Conservation (phyloP, 2,797 vertebrate genomes). For the Lutjanus campechanus region DNA sequence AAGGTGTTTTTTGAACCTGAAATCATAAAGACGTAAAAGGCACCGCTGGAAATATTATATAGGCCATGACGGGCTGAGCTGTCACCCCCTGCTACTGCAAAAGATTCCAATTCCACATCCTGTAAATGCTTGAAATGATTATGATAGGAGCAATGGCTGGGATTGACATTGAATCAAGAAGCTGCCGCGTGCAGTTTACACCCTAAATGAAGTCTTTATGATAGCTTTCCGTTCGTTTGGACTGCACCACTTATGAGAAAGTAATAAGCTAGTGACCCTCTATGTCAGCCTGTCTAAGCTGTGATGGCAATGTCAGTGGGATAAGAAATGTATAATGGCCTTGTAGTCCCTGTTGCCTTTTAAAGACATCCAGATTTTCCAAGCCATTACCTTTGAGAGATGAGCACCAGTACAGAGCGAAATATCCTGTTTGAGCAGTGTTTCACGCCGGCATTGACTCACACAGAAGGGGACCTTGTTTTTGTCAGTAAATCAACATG, state of each 20-base stretch:
- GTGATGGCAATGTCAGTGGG: slow-evolving; percentile 63
- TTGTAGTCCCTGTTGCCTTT: slow-evolving; percentile 78
- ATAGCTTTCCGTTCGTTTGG: slow-evolving; percentile 40
- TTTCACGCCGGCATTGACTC: slow-evolving; percentile 67
- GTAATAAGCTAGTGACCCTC: slow-evolving; percentile 63
- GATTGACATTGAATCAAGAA: slow-evolving; percentile 41
- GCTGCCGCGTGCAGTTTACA: slow-evolving; percentile 19
- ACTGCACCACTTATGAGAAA: slow-evolving; percentile 42
- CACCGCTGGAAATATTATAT: slow-evolving; percentile 19
- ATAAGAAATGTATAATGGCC: slow-evolving; percentile 73
- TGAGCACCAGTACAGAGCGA: slow-evolving; percentile 73
- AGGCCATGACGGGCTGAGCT: slow-evolving; percentile 28
- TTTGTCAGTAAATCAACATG: slow-evolving; percentile 82
- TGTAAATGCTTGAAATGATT: slow-evolving; percentile 58
- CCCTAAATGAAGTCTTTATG: slow-evolving; percentile 47
- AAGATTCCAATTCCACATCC: slow-evolving; percentile 33
- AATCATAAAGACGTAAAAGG: slow-evolving; percentile 32
- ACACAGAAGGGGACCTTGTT: slow-evolving; percentile 79
- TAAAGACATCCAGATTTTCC: slow-evolving; percentile 86
- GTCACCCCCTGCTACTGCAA: slow-evolving; percentile 25
- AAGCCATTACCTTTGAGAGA: slow-evolving; percentile 85
- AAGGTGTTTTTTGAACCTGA: slow-evolving; percentile 33
- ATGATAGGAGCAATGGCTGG: slow-evolving; percentile 26
- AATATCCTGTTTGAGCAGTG: slow-evolving; percentile 77
- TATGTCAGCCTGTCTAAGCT: slow-evolving; percentile 59